These are phyloP conservation scores for Colletes latitarsis DNA, from an alignment of 1,140 invertebrate species.

Conservation along the genomic window DNA sequence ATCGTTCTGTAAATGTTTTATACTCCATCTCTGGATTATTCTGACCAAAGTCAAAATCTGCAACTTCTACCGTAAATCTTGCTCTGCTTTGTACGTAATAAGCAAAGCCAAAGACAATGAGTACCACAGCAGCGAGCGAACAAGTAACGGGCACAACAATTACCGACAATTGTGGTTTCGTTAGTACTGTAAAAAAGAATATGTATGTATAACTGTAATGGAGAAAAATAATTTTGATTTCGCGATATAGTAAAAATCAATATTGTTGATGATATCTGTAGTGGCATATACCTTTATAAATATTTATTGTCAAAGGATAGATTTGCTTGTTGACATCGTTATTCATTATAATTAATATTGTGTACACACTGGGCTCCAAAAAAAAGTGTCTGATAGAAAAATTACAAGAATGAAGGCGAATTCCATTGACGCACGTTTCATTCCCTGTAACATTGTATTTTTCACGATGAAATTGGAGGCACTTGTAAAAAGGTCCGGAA, in stretches of 20 bases:
- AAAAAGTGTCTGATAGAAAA: conserved; percentile 87
- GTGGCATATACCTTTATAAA: conserved; percentile 87
- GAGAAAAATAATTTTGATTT: conserved; percentile 9
- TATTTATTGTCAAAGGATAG: conserved; percentile 87
- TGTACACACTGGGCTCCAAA: conserved; percentile 84
- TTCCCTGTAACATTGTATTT: conserved; percentile 90
- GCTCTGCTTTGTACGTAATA: conserved; percentile 90
- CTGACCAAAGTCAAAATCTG: conserved; percentile 93
- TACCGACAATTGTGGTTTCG: conserved; percentile 90
- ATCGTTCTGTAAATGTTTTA: conserved; percentile 90
- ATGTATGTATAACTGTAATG: conserved; percentile 13
- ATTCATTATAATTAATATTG: conserved; percentile 87
- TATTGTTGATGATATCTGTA: background rate
- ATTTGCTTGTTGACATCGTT: conserved; percentile 87
- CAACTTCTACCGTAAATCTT: conserved; percentile 91
- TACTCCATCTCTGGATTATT: conserved; percentile 89
- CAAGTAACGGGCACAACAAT: conserved; percentile 92
- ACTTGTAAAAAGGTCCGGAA: conserved; percentile 86
- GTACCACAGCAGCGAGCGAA: conserved; percentile 88
- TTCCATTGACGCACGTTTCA: conserved; percentile 84
- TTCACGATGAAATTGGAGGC: conserved; percentile 83
- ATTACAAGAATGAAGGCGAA: conserved; percentile 81
- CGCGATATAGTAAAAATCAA: conserved; percentile 23
- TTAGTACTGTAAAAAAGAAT: conserved; percentile 82
- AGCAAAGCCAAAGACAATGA: conserved; percentile 92